Evolutionary conservation across 2,888 invertebrate species (phyloP), one percentile per base, ranked within the genome.

Genomic region (Eristalinus aeneus): DNA sequence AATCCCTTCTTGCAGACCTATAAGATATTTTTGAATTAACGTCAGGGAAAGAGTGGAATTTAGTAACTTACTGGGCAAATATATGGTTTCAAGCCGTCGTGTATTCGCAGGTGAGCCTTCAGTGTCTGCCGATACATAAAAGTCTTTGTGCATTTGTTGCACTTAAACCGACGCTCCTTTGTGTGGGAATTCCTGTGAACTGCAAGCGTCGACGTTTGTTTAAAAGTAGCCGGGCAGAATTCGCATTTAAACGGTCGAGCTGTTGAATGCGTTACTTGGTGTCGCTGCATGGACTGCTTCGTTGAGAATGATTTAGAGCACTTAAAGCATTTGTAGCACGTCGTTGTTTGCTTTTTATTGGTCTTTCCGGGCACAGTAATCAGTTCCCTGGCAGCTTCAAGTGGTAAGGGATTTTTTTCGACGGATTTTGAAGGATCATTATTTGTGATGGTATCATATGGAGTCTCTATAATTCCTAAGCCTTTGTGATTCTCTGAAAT

Each of bases 31-130:
- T 46, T 11, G 12, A 8, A 16, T 16, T 8, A 46, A 8, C 16
- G 46, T 0, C 8, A 16, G 1, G 16, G 16, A 16, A 0, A 0
- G 8, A 16, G 16, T 16, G 16, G 5, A 16, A 16, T 46, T 16
- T 16, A 16, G 5, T 6, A 76, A 78, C 88, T 88, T 39, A 89
- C 89, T 74, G 83, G 23, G 93, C 99, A 99, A 92, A 97, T 97
- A 93, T 98, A 98, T 0, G 98, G 98, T 91, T 98, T 98, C 90
- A 99, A 98, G 3, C 99, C 99, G 0, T 99, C 99, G 92, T 99
- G 99, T 0, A 98, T 98, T 16, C 99, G 94, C 85, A 98, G 93
- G 92, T 99, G 99, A 1, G 88, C 64, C 12, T 75, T 68, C 1
- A 89, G 61, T 23, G 89, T 88, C 27, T 88, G 88, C 16, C 80